These are phyloP conservation scores for Tricholaema leucomelas DNA, from an alignment of 2,113 vertebrate species.

Conservation along the genomic window DNA sequence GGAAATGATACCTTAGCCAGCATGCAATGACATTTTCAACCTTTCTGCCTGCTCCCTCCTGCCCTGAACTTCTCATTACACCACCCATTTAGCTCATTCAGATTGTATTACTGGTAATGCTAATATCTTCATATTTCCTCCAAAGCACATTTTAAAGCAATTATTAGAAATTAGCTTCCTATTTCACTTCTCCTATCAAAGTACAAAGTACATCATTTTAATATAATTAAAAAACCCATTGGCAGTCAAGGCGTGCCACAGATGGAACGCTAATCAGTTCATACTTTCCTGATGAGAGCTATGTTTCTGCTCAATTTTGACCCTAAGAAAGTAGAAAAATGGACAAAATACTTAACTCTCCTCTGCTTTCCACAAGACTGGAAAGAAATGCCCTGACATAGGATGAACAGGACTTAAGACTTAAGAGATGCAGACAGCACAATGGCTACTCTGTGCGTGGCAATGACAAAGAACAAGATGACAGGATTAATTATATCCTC, in stretches of 20 bases:
- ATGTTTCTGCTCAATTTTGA: constrained; percentile 20
- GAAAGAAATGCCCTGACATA: neutral
- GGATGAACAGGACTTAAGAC: neutral
- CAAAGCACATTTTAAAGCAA: constrained; percentile 60
- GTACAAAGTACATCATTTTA: constrained; percentile 58
- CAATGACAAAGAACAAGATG: neutral
- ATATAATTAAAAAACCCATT: constrained; percentile 60
- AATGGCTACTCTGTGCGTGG: neutral
- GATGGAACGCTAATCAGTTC: constrained; percentile 42
- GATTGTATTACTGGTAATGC: constrained; percentile 60
- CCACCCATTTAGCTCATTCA: constrained; percentile 52
- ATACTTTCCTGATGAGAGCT: constrained; percentile 37
- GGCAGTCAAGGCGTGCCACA: neutral
- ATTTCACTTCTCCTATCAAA: constrained; percentile 63
- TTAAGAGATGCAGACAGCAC: neutral
- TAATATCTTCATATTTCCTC: constrained; percentile 64
- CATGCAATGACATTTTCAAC: constrained; percentile 16
- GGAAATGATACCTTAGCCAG: neutral
- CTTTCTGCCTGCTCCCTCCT: constrained; percentile 22
- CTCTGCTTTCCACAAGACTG: neutral
- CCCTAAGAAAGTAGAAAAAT: neutral
- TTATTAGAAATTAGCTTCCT: constrained; percentile 65
- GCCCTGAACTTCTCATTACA: constrained; percentile 45
- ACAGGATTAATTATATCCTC: neutral
- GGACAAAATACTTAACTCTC: constrained; percentile 18